phyloP scores from a whole-genome alignment of 2,888 invertebrate genomes.

The Drosophila fulvimacula region DNA sequence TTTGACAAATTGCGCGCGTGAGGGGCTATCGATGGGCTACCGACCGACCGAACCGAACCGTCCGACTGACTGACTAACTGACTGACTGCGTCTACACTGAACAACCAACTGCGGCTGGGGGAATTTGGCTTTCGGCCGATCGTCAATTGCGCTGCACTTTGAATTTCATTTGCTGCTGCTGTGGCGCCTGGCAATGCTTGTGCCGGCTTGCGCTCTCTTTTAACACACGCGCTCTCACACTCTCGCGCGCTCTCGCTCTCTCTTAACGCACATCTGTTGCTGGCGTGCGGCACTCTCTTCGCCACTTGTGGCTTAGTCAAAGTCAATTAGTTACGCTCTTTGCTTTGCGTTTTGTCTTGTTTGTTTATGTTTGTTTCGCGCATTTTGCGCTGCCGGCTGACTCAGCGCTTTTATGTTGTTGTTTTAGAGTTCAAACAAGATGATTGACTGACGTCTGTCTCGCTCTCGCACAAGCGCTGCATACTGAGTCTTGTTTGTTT shows the following conservation, averaged over 20 bases:
- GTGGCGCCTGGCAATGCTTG: conserved; percentile 58
- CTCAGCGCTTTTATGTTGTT: conserved; percentile 31
- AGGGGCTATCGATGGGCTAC: conserved; percentile 45
- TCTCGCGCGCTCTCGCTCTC: conserved; percentile 1
- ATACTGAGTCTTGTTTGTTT: background rate
- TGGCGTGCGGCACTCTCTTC: conserved; percentile 36
- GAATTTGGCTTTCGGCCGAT: conserved; percentile 34
- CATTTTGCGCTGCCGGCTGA: conserved; percentile 48
- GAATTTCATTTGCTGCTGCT: conserved; percentile 48
- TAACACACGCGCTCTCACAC: background rate
- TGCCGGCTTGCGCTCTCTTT: conserved; percentile 31
- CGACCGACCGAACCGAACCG: conserved; percentile 19
- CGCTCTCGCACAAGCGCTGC: conserved; percentile 9
- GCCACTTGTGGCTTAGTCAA: conserved; percentile 52
- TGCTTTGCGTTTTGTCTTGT: conserved; percentile 48
- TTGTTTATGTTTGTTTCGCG: conserved; percentile 65
- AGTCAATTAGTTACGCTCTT: conserved; percentile 71
- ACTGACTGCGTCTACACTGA: conserved; percentile 24
- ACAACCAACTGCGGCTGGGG: conserved; percentile 15
- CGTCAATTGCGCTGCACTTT: conserved; percentile 75
- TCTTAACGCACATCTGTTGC: conserved; percentile 42
- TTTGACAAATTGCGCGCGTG: conserved; percentile 53
- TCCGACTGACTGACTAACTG: conserved; percentile 22
- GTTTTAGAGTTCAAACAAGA: conserved; percentile 22
- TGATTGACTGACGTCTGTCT: conserved; percentile 36